These are phyloP conservation scores for Lordiphosa mommai DNA, from an alignment of 1,140 invertebrate species.

Conservation along the genomic window DNA sequence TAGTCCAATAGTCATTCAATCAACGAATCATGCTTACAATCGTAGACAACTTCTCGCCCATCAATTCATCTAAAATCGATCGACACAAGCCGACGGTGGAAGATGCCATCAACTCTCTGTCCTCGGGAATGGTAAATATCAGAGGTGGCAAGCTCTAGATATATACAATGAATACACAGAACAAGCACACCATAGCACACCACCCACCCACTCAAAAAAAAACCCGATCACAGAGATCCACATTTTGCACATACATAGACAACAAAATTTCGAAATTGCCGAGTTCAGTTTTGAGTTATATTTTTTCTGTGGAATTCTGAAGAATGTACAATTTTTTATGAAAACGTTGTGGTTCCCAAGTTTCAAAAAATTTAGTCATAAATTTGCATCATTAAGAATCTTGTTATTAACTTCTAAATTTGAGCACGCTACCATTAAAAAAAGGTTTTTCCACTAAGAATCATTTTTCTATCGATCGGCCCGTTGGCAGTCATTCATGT, in stretches of 20 bases:
- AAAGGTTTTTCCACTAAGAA: no score
- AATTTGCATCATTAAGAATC: no score
- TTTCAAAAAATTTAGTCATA: no score
- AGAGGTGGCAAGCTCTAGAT: conserved; percentile 46
- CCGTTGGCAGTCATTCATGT: no score
- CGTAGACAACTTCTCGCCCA: conserved; percentile 79
- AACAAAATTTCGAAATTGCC: background rate
- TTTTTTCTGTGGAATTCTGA: no score
- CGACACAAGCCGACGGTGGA: conserved; percentile 83
- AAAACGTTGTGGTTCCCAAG: no score
- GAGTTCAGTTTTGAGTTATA: no score
- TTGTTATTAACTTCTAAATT: no score
- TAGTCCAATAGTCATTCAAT: conserved; percentile 23
- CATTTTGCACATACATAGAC: background rate
- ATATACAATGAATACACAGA: conserved; percentile 1
- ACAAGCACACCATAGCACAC: background rate
- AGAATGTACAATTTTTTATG: no score
- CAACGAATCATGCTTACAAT: conserved; percentile 55
- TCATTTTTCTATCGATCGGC: no score
- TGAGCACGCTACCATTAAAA: no score
- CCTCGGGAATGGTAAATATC: conserved; percentile 87
- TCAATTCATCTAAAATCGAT: conserved; percentile 78
- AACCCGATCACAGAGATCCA: background rate
- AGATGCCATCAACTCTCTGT: conserved; percentile 87
- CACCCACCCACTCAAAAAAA: conserved; percentile 17